Evolutionary conservation across 2,113 vertebrate species (phyloP), one percentile per base, ranked within the genome.

Genomic region (Cebus imitator): DNA sequence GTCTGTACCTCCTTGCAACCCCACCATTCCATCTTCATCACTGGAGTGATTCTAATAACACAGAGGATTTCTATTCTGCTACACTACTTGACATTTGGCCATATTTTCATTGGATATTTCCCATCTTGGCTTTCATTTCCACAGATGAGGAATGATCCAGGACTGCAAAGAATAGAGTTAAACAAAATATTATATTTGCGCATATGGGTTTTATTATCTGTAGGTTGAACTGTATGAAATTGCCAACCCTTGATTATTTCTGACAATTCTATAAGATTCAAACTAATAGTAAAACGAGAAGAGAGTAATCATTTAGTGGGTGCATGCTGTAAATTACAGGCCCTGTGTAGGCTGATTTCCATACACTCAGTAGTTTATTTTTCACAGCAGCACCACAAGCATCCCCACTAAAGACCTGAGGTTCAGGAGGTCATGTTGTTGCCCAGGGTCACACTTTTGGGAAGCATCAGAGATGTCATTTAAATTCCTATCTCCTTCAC

Each of bases 281-380:
- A 76, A 14, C 18, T 93, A 40, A 45, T 1, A 27, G 52, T 21
- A 52, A 72, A 76, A 50, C 12, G 12, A 52, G 35, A 50, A 45
- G 61, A 52, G 21, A 16, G 43, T 0, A 0, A 20, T 7, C 3
- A 1, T 1, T 90, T 12, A 35, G n/a, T 1, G 40, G 18, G 58
- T 0, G 0, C 2, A 0, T 6, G 3, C 11, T 21, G 43, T 20
- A 20, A n/a, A 17, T 37, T 11, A 14, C 2, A 14, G 76, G 9
- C 6, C 25, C 43, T 0, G 1, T 10, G 52, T 16, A 20, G 10
- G n/a, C 61, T 27, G 2, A 76, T 20, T 1, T 13, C 2, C 8
- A 61, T 5, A 14, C 8, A 18, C 9, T 27, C 6, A 8, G 45
- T 4, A 5, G 11, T 32, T 25, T 8, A 30, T 4, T 13, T 32